Base-by-base conservation (phyloP, 2,888 invertebrate genomes). In the Troides helena region DNA sequence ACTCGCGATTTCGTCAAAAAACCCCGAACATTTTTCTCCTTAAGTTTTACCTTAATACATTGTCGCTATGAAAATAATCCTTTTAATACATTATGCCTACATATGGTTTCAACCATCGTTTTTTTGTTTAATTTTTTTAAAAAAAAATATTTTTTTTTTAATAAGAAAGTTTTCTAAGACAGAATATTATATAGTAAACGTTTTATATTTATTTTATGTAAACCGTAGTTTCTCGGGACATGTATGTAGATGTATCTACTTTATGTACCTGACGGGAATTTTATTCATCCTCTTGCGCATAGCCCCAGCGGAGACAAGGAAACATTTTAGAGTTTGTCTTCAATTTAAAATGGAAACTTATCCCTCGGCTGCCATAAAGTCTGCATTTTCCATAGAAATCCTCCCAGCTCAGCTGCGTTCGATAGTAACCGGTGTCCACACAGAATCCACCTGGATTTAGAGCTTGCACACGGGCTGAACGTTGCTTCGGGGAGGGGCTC, bases 341-440 rank as follows among this genome's bases (percentile, higher is more conserved):
- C 88, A 90, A 91, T 92, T 90, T 91, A 87, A 92, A 92, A 92
- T 90, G 86, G 88, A 90, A 92, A 92, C 90, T 88, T 89, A 92
- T 92, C 91, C 91, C 92, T 81, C 80, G 87, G 86, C 89, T 87
- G 84, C 88, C 89, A 90, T 92, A 92, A 91, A 92, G 91, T 91
- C 89, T 89, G 85, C 85, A 89, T 91, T 92, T 92, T 88, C 90
- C 89, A 92, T 92, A 88, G 89, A 90, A 89, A 91, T 90, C 87
- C 85, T 86, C 85, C 84, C 84, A 85, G 85, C 86, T 84, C 81
- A 60, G 83, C 78, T 84, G 83, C 84, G 81, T 85, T 88, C 86
- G 85, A 89, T 89, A 85, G 85, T 85, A 87, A 83, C 88, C 86
- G 86, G 84, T 90, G 91, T 90, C 91, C 90, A 86, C 85, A 77